phyloP scores from a whole-genome alignment of 2,113 vertebrate species.

The Oryzias melastigma region DNA sequence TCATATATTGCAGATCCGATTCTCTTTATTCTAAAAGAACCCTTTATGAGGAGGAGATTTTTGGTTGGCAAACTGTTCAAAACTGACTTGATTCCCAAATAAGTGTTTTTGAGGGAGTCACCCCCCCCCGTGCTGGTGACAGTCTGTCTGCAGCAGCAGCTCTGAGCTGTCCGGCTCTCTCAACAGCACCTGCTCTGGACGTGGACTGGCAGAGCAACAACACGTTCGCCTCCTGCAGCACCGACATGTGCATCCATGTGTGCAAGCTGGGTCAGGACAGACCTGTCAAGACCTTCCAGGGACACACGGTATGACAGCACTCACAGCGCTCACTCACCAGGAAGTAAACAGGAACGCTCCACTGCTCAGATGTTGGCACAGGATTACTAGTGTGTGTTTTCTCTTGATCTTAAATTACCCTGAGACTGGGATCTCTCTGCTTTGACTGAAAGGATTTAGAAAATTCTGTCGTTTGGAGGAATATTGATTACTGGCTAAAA shows the following conservation, averaged over 20 bases:
- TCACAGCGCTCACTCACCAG: background rate
- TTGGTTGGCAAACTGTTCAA: no score
- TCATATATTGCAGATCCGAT: no score
- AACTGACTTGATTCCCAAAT: no score
- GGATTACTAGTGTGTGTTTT: background rate
- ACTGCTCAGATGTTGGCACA: background rate
- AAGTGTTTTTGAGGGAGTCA: no score
- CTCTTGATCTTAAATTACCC: background rate
- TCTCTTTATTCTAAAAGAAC: no score
- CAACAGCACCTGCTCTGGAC: constrained; percentile 92
- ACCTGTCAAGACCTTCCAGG: constrained; percentile 99
- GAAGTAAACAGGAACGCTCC: constrained; percentile 1
- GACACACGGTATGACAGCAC: constrained; percentile 89
- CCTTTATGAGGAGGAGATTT: no score
- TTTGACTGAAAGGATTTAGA: background rate
- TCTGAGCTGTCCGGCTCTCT: constrained; percentile 7
- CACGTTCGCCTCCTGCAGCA: constrained; percentile 98
- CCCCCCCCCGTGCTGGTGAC: no score
- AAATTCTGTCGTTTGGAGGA: no score
- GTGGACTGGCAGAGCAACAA: constrained; percentile 99
- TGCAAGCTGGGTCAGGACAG: constrained; percentile 98
- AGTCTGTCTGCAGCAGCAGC: constrained; percentile 2
- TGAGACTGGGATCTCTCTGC: background rate
- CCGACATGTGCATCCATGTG: constrained; percentile 99
- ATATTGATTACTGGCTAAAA: no score